A percentile compares a stretch with the other conserved stretches of the same genome.
Conservation (phyloP, 2,888 invertebrate genomes). For the Euproctis similis region DNA sequence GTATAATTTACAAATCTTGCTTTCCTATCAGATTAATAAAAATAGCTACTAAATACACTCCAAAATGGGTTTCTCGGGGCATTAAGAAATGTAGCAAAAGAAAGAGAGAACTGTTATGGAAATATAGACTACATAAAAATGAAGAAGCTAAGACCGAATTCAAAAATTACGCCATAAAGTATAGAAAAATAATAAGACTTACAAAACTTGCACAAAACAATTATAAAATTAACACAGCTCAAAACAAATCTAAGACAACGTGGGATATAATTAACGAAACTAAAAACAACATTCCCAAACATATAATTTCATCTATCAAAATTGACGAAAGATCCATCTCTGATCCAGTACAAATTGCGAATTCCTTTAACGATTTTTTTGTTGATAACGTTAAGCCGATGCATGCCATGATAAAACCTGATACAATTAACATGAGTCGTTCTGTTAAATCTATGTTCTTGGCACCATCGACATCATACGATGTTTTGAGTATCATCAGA, state of each 20-base stretch:
- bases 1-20: too few species aligned
- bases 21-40: too few species aligned
- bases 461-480: not conserved
- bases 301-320: not conserved
- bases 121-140: too few species aligned
- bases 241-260: not conserved
- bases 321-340: not conserved
- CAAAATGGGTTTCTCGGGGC: too few species aligned
- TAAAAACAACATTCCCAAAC: not conserved
- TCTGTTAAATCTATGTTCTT: not conserved
- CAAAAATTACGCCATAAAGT: too few species aligned
- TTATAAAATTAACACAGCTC: not conserved
- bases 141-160: too few species aligned
- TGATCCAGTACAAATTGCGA: not conserved
- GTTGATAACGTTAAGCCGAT: not conserved
- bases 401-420: too few species aligned
- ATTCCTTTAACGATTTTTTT: not conserved
- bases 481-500: not conserved
- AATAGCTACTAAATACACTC: too few species aligned
- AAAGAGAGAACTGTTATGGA: too few species aligned
- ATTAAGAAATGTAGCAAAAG: too few species aligned
- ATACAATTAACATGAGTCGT: not conserved
- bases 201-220: conserved; percentile 1
- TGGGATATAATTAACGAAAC: not conserved
- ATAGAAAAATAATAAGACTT: not conserved